phyloP scores from a whole-genome alignment of 2,888 invertebrate species.

The Psylliodes chrysocephalus region DNA sequence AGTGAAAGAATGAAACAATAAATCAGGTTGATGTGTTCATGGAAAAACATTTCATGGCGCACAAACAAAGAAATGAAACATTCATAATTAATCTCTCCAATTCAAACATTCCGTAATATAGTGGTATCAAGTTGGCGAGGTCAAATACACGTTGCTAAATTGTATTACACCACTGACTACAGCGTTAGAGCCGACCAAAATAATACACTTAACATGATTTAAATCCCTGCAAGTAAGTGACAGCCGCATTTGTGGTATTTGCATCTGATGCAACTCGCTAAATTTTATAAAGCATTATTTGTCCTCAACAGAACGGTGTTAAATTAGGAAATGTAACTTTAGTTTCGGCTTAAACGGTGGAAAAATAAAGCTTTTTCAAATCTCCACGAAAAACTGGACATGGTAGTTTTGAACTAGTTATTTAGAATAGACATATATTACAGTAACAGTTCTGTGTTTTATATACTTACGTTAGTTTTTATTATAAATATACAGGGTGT shows the following conservation, averaged over 20 bases:
- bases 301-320: conserved; percentile 25
- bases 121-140: conserved; percentile 32
- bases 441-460: no score
- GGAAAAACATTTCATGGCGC: no score
- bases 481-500: no score
- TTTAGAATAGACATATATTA: no score
- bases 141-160: conserved; percentile 41
- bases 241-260: conserved; percentile 41
- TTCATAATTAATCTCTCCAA: neutral
- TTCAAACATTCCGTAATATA: conserved; percentile 8
- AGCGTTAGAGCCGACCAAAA: conserved; percentile 36
- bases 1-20: no score
- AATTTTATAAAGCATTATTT: conserved; percentile 38
- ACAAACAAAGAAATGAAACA: neutral
- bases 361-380: no score
- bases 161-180: conserved; percentile 38
- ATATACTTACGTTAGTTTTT: no score
- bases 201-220: conserved; percentile 43
- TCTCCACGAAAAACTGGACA: no score
- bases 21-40: no score
- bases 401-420: no score
- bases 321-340: conserved; percentile 12
- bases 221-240: conserved; percentile 43
- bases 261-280: conserved; percentile 37
- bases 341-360: no score